These are phyloP conservation scores for Microtus californicus DNA, from an alignment of 2,797 vertebrate genomes.

Conservation along the genomic window DNA sequence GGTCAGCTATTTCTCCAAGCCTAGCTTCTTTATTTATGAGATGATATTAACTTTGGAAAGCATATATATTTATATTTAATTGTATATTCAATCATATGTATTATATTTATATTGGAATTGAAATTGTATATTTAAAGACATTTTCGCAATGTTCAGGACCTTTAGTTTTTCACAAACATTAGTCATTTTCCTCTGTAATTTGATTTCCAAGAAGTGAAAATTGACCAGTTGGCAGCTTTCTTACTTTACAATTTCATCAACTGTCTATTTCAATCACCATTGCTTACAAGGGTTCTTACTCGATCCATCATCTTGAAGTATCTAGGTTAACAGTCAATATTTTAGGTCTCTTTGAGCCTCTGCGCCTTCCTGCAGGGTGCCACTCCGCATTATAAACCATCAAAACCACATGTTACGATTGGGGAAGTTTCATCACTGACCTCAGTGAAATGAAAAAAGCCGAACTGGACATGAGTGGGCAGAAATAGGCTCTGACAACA, in stretches of 20 bases:
- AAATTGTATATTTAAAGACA: conserved; percentile 29
- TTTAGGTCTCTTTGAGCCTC: not conserved
- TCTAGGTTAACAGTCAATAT: conserved; percentile 20
- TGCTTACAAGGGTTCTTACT: conserved; percentile 14
- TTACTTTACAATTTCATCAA: conserved; percentile 56
- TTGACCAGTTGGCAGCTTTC: not conserved
- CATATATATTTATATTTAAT: not conserved
- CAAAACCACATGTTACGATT: not conserved
- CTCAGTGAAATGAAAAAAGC: not conserved
- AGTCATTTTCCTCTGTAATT: not conserved
- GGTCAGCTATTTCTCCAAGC: not conserved
- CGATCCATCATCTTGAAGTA: conserved; percentile 27
- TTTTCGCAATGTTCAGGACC: not conserved
- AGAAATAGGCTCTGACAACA: conserved; percentile 77
- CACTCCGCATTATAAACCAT: not conserved
- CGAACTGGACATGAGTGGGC: conserved; percentile 3
- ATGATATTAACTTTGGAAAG: not conserved
- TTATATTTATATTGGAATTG: not conserved
- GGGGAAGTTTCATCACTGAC: not conserved
- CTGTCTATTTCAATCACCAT: not conserved
- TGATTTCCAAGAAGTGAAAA: conserved; percentile 46
- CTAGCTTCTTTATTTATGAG: not conserved
- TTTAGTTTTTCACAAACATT: conserved; percentile 25
- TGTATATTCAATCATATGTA: not conserved
- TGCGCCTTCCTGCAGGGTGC: not conserved